A percentile compares a stretch with the other conserved stretches of the same genome.
These are phyloP conservation scores for Nemurella pictetii DNA, from an alignment of 2,888 invertebrate genomes.

Conservation along the genomic window DNA sequence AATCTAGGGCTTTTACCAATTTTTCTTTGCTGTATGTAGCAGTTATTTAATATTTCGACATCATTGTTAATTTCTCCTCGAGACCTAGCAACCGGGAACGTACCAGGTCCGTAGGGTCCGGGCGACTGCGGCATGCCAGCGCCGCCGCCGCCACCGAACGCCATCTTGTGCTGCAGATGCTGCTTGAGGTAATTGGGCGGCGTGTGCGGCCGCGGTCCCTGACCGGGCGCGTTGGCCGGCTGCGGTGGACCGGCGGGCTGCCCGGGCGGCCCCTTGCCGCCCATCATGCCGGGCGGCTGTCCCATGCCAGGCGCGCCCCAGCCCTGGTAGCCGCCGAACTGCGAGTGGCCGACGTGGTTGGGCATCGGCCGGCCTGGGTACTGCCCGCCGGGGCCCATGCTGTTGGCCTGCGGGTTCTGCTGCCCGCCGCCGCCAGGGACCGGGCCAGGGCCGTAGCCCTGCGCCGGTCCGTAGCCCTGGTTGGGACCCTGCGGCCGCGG, in stretches of 20 bases:
- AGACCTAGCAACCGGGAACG: conserved; percentile 34
- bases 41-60: no score
- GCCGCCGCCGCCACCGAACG: conserved; percentile 57
- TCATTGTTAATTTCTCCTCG: no score
- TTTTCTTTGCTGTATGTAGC: no score
- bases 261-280: conserved; percentile 41
- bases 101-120: conserved; percentile 53
- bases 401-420: conserved; percentile 47
- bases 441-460: conserved; percentile 47
- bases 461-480: conserved; percentile 57
- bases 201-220: conserved; percentile 54
- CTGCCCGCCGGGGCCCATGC: conserved; percentile 48
- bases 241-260: conserved; percentile 39
- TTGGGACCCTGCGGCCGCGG: conserved; percentile 52
- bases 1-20: no score
- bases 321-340: conserved; percentile 52
- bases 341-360: conserved; percentile 59
- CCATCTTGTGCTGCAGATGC: conserved; percentile 70
- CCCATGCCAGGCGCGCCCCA: conserved; percentile 47
- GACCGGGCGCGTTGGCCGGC: conserved; percentile 39
- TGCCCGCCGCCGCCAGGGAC: conserved; percentile 39
- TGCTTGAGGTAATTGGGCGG: conserved; percentile 69
- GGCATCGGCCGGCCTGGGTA: conserved; percentile 60
- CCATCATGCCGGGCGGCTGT: conserved; percentile 44
- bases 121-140: conserved; percentile 64